Evolutionary conservation across 2,888 invertebrate genomes (phyloP).

Genomic region (Zaprionus bogoriensis): DNA sequence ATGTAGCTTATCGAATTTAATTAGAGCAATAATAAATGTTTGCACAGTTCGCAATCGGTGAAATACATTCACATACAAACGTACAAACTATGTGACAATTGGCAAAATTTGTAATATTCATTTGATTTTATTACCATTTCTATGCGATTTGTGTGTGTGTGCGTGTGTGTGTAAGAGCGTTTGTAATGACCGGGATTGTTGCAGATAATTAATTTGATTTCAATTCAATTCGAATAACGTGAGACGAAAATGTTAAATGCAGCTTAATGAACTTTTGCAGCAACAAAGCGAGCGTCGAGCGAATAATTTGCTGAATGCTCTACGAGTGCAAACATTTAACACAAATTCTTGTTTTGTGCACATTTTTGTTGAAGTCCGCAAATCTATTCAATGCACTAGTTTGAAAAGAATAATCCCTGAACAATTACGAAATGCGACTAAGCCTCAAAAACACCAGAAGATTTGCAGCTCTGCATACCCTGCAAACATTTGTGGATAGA

Average conservation of each 20-base stretch:
- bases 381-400: no score
- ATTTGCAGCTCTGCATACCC: no score
- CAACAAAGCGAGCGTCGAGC: no score
- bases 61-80: neutral
- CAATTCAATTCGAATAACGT: slow-evolving; percentile 21
- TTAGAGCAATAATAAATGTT: slow-evolving; percentile 50
- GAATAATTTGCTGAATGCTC: neutral
- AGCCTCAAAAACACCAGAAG: no score
- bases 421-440: no score
- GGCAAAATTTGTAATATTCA: slow-evolving; percentile 41
- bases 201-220: slow-evolving; percentile 56
- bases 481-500: no score
- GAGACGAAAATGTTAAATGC: slow-evolving; percentile 8
- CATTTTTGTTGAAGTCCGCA: no score
- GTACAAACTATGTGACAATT: slow-evolving; percentile 27
- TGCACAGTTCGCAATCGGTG: slow-evolving; percentile 3
- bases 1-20: slow-evolving; percentile 57
- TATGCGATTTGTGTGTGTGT: slow-evolving; percentile 28
- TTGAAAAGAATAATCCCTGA: no score
- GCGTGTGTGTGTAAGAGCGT: neutral
- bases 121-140: slow-evolving; percentile 44
- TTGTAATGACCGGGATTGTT: slow-evolving; percentile 28
- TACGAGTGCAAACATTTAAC: no score
- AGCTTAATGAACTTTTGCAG: slow-evolving; percentile 5
- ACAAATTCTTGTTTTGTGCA: no score